phyloP scores from a whole-genome alignment of 2,797 vertebrate species.

The Semaprochilodus insignis region DNA sequence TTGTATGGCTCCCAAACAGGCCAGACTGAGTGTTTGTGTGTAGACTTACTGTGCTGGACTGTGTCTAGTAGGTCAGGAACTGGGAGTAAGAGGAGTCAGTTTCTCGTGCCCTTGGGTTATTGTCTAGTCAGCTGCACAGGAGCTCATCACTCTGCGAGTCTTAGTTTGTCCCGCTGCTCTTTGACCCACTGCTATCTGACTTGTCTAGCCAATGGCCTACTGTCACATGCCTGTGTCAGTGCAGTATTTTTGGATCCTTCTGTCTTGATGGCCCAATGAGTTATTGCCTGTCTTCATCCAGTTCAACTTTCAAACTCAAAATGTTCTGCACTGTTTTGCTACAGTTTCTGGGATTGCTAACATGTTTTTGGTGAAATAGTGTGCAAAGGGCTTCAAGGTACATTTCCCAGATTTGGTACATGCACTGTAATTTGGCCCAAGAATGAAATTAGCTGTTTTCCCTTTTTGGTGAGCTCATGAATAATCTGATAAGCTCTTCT shows the following conservation, averaged over 20 bases:
- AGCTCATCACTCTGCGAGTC: slow-evolving; percentile 34
- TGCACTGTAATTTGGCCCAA: too few relatives aligned
- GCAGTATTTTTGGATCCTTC: neutral
- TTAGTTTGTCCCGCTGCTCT: slow-evolving; percentile 19
- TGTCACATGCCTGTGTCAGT: slow-evolving; percentile 11
- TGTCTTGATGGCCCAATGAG: neutral
- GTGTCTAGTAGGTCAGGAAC: slow-evolving; percentile 2
- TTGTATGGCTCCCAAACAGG: slow-evolving; percentile 4
- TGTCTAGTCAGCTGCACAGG: slow-evolving; percentile 55
- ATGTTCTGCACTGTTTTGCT: too few relatives aligned
- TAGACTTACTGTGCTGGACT: neutral
- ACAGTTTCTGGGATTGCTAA: too few relatives aligned
- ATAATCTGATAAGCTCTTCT: too few relatives aligned
- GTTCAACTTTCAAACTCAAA: neutral
- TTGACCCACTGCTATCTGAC: slow-evolving; percentile 9
- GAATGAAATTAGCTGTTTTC: too few relatives aligned
- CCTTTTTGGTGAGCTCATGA: too few relatives aligned
- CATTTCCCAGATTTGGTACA: too few relatives aligned
- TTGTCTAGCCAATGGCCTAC: neutral
- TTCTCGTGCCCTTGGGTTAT: slow-evolving; percentile 53
- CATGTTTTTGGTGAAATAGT: too few relatives aligned
- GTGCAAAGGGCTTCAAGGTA: too few relatives aligned
- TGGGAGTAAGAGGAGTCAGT: slow-evolving; percentile 42
- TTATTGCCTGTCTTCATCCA: neutral
- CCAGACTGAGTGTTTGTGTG: slow-evolving; percentile 9